Base-by-base conservation (phyloP, 2,113 vertebrate genomes). In the Thunnus thynnus region DNA sequence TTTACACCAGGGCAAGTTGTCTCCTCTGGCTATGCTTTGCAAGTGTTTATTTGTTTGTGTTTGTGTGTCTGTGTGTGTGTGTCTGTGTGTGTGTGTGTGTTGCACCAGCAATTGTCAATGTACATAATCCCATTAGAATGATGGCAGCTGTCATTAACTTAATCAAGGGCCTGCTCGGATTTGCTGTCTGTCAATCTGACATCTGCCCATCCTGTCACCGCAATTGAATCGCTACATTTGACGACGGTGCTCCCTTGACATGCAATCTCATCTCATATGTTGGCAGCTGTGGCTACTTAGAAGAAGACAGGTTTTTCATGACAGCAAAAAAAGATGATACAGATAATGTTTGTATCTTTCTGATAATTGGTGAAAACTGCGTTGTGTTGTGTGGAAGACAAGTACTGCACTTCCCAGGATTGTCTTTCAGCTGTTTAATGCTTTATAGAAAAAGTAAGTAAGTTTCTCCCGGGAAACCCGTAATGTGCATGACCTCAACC, bases 121-220 rank as follows among this genome's bases (percentile, higher is more conserved):
- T 68, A 44, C 57, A 50, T 68, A 62, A 20, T 85, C 65, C 50
- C 58, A 79, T 84, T 63, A 80, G 78, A 88, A 76, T 86, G 80
- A 89, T 78, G 85, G 72, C 85, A 64, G 77, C 76, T 84, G 85
- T 88, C 80, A 84, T 88, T 82, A 84, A 88, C 75, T 86, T 83
- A 80, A 89, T 88, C 80, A 85, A 54, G 27, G 65, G 36, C 51
- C 44, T 3, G 12, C 52, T 54, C 66, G 41, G 65, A 77, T 77
- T 79, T 63, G 75, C 77, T 63, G 66, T 84, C 81, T 27, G 60
- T 89, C 83, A 82, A 30, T 58, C 52, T 73, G 83, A 81, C 82
- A 73, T 82, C 82, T 65, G 75, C 30, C 68, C 64, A 5, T 80
- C 48, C 69, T 72, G 80, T 87, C 82, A 56, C 57, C 71, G 83